Evolutionary conservation across 2,113 vertebrate species (phyloP).

Genomic region (Pseudorectes ferrugineus): DNA sequence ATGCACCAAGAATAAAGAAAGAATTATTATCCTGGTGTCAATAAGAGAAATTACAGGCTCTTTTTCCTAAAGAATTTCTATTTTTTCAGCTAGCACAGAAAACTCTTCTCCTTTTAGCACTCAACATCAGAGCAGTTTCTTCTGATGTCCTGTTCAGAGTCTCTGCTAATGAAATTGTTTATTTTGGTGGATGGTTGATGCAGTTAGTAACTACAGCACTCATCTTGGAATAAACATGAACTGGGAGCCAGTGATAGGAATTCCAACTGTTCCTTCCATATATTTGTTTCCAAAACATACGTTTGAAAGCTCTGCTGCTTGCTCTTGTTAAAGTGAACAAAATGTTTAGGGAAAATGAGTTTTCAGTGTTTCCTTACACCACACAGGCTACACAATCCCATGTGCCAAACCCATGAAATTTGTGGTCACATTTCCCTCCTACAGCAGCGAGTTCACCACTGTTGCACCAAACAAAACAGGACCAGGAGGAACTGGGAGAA

Average conservation of each 20-base stretch:
- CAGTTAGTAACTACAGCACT: background rate
- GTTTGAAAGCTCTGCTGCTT: background rate
- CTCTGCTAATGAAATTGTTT: background rate
- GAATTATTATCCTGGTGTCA: constrained; percentile 44
- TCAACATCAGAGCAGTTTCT: background rate
- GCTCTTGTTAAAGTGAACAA: background rate
- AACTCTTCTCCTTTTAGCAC: background rate
- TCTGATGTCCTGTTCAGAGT: background rate
- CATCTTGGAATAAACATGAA: background rate
- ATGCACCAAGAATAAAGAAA: background rate
- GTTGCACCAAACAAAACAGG: background rate
- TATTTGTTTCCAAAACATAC: background rate
- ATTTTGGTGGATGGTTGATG: background rate
- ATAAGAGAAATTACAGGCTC: constrained; percentile 39
- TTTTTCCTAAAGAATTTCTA: background rate
- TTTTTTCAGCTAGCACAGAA: background rate
- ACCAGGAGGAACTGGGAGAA: background rate
- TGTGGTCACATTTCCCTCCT: background rate
- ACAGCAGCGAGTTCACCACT: background rate
- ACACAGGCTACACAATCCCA: background rate
- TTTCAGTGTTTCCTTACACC: background rate
- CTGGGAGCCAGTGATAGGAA: background rate
- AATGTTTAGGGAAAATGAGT: background rate
- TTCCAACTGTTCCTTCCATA: background rate
- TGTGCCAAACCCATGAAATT: background rate